phyloP scores from a whole-genome alignment of 2,113 vertebrate species.

The Chionis minor region DNA sequence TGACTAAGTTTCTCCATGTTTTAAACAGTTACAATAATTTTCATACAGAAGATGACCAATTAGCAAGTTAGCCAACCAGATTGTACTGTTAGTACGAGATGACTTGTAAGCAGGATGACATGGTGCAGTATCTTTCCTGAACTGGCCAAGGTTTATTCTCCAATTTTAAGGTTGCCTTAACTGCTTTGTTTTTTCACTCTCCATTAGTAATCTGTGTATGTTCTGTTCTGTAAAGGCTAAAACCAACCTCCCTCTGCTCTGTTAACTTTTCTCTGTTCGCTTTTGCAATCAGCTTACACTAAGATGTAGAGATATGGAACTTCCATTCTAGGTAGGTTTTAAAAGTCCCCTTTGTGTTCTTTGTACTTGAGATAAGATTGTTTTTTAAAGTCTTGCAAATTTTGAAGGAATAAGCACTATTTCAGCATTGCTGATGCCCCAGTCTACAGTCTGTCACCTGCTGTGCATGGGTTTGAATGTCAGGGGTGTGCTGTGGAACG shows the following conservation, averaged over 20 bases:
- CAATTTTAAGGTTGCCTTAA: background rate
- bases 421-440: background rate
- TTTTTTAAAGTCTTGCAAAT: background rate
- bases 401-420: background rate
- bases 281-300: background rate
- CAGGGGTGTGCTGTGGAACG: background rate
- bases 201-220: background rate
- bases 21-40: background rate
- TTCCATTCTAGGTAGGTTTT: background rate
- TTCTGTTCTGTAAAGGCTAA: background rate
- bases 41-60: background rate
- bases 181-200: background rate
- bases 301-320: background rate
- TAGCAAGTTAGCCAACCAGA: background rate
- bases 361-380: background rate
- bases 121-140: background rate
- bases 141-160: background rate
- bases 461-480: rapidly evolving
- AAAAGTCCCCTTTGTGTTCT: background rate
- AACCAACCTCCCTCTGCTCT: background rate
- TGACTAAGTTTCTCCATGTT: background rate
- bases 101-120: background rate
- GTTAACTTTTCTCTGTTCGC: background rate
- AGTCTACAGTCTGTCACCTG: background rate
- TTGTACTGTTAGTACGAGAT: background rate